A percentile compares a stretch with the other conserved stretches of the same genome.
Conservation (phyloP, 2,797 vertebrate genomes). For the Anguilla obscura region DNA sequence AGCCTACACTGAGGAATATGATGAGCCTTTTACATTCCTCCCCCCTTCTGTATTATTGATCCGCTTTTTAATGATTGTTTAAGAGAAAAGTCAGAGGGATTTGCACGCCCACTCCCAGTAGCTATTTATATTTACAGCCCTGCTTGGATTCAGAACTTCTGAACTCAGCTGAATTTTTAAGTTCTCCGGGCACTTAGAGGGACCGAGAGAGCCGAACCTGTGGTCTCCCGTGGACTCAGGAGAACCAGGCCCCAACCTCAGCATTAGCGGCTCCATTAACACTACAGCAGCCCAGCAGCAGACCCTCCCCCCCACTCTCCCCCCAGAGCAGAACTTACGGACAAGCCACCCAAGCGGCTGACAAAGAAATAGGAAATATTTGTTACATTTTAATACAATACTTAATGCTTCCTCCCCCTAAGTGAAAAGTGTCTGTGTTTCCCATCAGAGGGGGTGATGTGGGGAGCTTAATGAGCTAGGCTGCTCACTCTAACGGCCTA, state of each 20-base stretch:
- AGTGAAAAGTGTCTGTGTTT: slow-evolving; percentile 35
- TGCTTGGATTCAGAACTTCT: slow-evolving; percentile 34
- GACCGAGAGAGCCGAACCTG: background rate
- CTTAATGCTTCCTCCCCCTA: slow-evolving; percentile 28
- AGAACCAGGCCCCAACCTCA: slow-evolving; percentile 24
- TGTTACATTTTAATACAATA: slow-evolving; percentile 45
- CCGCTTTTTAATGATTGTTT: slow-evolving; percentile 37
- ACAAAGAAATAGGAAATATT: slow-evolving; percentile 51
- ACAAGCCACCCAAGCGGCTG: slow-evolving; percentile 60
- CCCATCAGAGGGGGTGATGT: background rate
- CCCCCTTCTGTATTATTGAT: slow-evolving; percentile 37
- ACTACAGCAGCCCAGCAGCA: background rate
- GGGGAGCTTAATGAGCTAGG: background rate
- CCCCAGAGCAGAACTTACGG: slow-evolving; percentile 55
- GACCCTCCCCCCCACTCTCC: slow-evolving; percentile 21
- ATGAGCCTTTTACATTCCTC: background rate
- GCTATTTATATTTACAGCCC: slow-evolving; percentile 38
- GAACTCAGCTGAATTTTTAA: slow-evolving; percentile 24
- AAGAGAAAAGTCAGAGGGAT: slow-evolving; percentile 15
- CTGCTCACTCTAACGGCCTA: background rate
- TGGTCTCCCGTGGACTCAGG: background rate
- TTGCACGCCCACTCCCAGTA: slow-evolving; percentile 25
- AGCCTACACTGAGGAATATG: background rate
- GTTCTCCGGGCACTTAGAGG: background rate
- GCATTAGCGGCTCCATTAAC: slow-evolving; percentile 6